These are phyloP conservation scores for Strigamia crassipes DNA, from an alignment of 2,888 invertebrate genomes.

Conservation along the genomic window DNA sequence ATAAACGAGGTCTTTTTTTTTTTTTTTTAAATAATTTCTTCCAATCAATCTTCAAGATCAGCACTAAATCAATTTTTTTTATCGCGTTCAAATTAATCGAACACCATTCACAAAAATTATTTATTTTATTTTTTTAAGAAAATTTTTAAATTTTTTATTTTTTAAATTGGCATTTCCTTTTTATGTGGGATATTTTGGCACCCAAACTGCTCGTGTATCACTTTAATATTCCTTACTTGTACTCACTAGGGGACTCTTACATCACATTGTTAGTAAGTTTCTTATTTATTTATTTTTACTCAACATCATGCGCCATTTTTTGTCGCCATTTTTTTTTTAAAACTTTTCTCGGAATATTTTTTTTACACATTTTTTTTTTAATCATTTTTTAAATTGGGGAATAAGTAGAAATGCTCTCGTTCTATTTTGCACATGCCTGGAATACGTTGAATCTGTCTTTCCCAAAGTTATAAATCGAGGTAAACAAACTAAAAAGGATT, in stretches of 20 bases:
- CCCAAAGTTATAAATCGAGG: conserved; percentile 16
- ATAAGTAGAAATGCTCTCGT: conserved; percentile 7
- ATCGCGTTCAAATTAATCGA: background rate
- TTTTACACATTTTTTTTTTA: background rate
- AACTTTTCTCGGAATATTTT: background rate
- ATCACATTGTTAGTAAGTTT: background rate
- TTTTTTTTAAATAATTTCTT: background rate
- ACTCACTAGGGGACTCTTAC: background rate
- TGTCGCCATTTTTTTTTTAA: background rate
- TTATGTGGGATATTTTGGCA: conserved; percentile 19
- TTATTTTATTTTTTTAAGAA: background rate
- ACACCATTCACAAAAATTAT: background rate
- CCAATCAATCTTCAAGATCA: background rate
- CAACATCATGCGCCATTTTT: too few relatives aligned
- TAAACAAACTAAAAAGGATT: background rate
- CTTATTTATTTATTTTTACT: background rate
- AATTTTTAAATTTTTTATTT: background rate
- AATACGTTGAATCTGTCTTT: background rate
- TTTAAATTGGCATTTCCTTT: background rate
- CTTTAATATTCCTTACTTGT: background rate
- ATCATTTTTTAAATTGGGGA: background rate
- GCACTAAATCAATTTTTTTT: background rate
- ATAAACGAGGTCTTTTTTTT: conserved; percentile 13
- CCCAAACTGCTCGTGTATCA: conserved; percentile 1
- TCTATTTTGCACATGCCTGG: conserved; percentile 18